Conservation (phyloP, 2,888 invertebrate species). For the Atherix ibis region DNA sequence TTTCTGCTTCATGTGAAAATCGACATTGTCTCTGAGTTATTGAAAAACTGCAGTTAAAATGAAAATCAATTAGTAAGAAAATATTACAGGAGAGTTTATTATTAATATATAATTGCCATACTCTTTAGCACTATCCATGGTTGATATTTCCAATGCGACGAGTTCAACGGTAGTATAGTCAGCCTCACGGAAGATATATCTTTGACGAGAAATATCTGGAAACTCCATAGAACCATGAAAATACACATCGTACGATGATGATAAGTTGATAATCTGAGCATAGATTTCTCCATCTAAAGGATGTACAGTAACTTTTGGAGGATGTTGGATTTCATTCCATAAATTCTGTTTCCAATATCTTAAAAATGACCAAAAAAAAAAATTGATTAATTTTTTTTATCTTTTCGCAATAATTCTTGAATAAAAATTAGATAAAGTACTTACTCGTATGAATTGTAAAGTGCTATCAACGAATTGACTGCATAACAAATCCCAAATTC, state of each 20-base stretch:
- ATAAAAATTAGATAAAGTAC: too few relatives aligned
- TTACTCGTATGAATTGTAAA: constrained; percentile 28
- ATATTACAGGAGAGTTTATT: too few relatives aligned
- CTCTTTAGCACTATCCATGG: constrained; percentile 39
- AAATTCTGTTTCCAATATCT: constrained; percentile 43
- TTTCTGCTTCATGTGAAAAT: constrained; percentile 46
- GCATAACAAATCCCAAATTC: constrained; percentile 56
- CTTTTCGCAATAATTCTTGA: too few relatives aligned
- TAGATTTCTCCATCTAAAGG: constrained; percentile 62
- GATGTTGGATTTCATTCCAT: constrained; percentile 37
- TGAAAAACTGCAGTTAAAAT: constrained; percentile 33
- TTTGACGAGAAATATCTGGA: constrained; percentile 46
- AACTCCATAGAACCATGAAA: constrained; percentile 52
- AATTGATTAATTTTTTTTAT: too few relatives aligned
- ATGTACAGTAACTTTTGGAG: constrained; percentile 42
- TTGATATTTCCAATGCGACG: constrained; percentile 42
- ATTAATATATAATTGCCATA: too few relatives aligned
- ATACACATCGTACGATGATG: constrained; percentile 47
- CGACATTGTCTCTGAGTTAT: constrained; percentile 52
- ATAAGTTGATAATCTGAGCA: constrained; percentile 53
- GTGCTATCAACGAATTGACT: constrained; percentile 47
- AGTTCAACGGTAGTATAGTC: constrained; percentile 45
- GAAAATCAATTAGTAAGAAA: constrained; percentile 1
- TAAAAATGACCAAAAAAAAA: neutral
- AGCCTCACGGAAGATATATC: constrained; percentile 35